A percentile compares a stretch with the other conserved stretches of the same genome.
These are phyloP conservation scores for Willowsia nigromaculata DNA, from an alignment of 2,888 invertebrate genomes.

Conservation along the genomic window DNA sequence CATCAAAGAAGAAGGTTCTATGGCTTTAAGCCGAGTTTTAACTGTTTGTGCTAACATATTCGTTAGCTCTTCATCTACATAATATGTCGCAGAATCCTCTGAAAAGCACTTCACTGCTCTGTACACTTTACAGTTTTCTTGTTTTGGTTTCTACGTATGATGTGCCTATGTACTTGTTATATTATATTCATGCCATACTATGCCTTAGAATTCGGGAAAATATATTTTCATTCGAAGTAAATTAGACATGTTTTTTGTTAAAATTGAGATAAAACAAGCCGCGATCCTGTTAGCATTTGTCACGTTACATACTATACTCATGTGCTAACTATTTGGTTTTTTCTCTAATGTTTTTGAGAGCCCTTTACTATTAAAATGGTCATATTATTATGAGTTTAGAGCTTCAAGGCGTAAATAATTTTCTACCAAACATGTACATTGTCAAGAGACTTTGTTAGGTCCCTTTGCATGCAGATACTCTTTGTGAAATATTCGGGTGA, in stretches of 20 bases:
- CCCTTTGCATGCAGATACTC: not conserved
- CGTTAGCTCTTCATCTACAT: not conserved
- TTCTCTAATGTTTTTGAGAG: not conserved
- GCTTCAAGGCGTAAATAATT: not conserved
- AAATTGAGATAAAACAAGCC: slow-evolving; percentile 58
- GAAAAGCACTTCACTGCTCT: not conserved
- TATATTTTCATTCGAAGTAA: slow-evolving; percentile 37
- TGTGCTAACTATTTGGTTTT: not conserved
- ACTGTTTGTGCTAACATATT: slow-evolving; percentile 30
- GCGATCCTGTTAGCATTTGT: slow-evolving; percentile 51
- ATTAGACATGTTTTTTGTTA: slow-evolving; percentile 38
- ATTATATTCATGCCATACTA: not conserved
- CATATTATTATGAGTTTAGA: not conserved
- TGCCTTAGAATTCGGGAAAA: not conserved
- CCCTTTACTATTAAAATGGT: not conserved
- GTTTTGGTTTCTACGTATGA: too few species aligned
- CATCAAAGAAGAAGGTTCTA: not conserved
- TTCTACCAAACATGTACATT: not conserved
- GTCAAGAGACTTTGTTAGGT: not conserved
- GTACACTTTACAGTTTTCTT: too few species aligned
- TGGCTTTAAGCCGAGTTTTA: slow-evolving; percentile 27
- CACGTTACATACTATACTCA: slow-evolving; percentile 18
- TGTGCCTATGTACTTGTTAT: too few species aligned
- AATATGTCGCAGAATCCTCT: not conserved
- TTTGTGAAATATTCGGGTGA: not conserved